Evolutionary conservation across 1,140 invertebrate species (phyloP).

Genomic region (Bilobella aurantiaca): DNA sequence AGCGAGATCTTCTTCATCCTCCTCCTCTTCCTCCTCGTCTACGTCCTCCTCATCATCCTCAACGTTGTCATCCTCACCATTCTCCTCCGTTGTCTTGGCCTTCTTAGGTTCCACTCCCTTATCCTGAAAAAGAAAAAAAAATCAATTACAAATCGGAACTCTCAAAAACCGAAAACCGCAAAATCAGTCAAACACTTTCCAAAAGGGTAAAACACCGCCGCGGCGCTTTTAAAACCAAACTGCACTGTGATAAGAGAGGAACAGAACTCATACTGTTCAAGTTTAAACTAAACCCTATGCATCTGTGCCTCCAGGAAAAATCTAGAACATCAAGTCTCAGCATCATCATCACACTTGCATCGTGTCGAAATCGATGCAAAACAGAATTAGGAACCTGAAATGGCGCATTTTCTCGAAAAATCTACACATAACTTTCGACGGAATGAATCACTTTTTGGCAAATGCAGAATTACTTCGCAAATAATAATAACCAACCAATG

Average conservation of each 20-base stretch:
- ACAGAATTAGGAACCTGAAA: too few relatives aligned
- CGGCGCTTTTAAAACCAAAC: background rate
- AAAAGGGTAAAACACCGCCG: background rate
- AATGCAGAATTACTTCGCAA: too few relatives aligned
- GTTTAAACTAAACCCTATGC: too few relatives aligned
- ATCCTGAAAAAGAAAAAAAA: conserved; percentile 21
- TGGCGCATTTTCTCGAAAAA: too few relatives aligned
- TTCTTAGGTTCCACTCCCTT: conserved; percentile 35
- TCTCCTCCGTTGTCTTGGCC: conserved; percentile 33
- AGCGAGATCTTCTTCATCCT: conserved; percentile 36
- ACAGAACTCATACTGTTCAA: background rate
- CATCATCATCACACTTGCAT: too few relatives aligned
- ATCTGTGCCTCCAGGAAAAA: too few relatives aligned
- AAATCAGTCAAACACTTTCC: background rate
- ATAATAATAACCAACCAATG: too few relatives aligned
- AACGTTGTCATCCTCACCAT: conserved; percentile 35
- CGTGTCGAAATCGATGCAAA: too few relatives aligned
- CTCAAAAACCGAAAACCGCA: background rate
- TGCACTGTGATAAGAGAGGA: background rate
- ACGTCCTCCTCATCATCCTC: conserved; percentile 34
- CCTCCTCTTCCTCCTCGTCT: conserved; percentile 36
- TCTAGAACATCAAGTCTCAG: too few relatives aligned
- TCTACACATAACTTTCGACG: too few relatives aligned
- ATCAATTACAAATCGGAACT: background rate
- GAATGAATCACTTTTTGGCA: too few relatives aligned